phyloP scores from a whole-genome alignment of 2,888 invertebrate species.

The Amblyteles armatorius region DNA sequence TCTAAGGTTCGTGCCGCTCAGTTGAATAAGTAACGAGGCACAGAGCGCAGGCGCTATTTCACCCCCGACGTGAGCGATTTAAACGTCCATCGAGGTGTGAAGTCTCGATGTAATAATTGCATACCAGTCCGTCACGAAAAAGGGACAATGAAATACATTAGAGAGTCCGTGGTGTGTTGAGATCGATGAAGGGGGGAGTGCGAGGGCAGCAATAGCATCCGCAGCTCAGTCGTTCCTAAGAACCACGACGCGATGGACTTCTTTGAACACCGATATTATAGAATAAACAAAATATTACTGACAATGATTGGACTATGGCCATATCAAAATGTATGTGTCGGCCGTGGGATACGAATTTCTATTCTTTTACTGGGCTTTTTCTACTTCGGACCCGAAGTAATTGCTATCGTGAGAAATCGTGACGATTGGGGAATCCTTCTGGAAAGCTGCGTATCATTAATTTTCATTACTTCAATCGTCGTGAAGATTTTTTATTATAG shows the following conservation, averaged over 20 bases:
- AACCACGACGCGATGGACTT: constrained; percentile 33
- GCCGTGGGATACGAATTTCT: neutral
- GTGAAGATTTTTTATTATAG: constrained; percentile 30
- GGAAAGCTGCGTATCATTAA: constrained; percentile 25
- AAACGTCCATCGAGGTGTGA: constrained; percentile 12
- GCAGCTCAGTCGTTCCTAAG: constrained; percentile 3
- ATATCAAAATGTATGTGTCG: constrained; percentile 30
- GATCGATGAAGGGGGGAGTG: too few species aligned
- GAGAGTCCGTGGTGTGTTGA: neutral
- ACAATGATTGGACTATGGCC: constrained; percentile 56
- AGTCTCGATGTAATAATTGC: neutral
- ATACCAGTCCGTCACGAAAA: neutral
- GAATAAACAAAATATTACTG: constrained; percentile 55
- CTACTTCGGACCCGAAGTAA: constrained; percentile 41
- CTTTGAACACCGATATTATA: constrained; percentile 52
- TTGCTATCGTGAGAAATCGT: constrained; percentile 19
- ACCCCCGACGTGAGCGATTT: constrained; percentile 27
- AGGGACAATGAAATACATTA: neutral
- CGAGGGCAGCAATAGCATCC: neutral
- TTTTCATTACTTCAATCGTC: constrained; percentile 9
- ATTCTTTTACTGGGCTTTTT: constrained; percentile 2
- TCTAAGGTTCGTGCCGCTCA: too few species aligned
- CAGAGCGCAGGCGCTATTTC: neutral
- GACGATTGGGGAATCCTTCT: constrained; percentile 30
- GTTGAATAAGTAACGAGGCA: neutral